These are phyloP conservation scores for Mesocentrotus franciscanus DNA, from an alignment of 53 echinoderm and acorn worm species.

Conservation along the genomic window DNA sequence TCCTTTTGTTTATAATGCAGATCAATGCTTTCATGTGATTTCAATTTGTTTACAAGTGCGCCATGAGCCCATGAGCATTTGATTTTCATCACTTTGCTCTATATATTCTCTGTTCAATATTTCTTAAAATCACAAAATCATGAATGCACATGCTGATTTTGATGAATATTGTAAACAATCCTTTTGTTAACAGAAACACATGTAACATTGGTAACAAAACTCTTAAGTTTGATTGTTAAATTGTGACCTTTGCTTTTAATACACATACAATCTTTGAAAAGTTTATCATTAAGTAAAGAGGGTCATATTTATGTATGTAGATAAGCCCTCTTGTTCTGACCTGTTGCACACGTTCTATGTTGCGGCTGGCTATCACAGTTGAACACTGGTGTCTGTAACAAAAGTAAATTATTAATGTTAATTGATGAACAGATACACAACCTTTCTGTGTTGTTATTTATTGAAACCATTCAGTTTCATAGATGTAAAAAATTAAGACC, in stretches of 20 bases:
- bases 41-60: too few species aligned
- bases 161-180: background rate
- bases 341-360: constrained; percentile 74
- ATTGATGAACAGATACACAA: background rate
- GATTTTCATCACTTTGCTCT: too few species aligned
- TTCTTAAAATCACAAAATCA: too few species aligned
- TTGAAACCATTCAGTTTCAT: background rate
- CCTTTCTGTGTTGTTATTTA: background rate
- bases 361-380: constrained; percentile 86
- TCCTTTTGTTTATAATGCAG: too few species aligned
- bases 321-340: constrained; percentile 56
- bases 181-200: background rate
- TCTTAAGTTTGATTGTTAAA: background rate
- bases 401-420: background rate
- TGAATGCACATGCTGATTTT: too few species aligned
- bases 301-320: background rate
- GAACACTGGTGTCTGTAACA: constrained; percentile 78
- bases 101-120: too few species aligned
- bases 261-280: background rate
- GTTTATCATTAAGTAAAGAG: background rate
- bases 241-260: background rate
- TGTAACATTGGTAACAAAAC: background rate
- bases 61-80: too few species aligned
- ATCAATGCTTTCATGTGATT: too few species aligned
- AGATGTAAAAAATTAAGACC: background rate